These are phyloP conservation scores for Sesamia inferens DNA, from an alignment of 2,888 invertebrate genomes.

Conservation along the genomic window DNA sequence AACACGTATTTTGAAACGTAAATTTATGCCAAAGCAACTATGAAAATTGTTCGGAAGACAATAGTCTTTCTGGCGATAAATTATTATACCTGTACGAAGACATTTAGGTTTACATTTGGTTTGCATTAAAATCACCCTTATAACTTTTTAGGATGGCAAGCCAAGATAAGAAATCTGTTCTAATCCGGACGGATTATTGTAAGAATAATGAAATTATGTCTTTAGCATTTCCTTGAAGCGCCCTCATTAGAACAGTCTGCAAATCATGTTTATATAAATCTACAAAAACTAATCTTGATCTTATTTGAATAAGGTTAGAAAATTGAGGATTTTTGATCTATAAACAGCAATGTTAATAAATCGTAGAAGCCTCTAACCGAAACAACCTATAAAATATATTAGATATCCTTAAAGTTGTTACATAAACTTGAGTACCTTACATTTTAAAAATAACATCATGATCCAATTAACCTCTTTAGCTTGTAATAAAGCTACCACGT, in stretches of 20 bases:
- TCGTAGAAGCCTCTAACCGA: background rate
- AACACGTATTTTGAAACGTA: slow-evolving; percentile 12
- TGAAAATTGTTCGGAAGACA: slow-evolving; percentile 9
- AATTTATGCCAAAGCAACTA: background rate
- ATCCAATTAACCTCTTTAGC: slow-evolving; percentile 71
- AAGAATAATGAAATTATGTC: background rate
- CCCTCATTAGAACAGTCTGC: slow-evolving; percentile 4
- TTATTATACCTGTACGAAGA: background rate
- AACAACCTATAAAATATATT: slow-evolving; percentile 1
- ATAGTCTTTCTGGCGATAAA: background rate
- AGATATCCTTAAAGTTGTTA: background rate
- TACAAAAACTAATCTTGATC: slow-evolving; percentile 1
- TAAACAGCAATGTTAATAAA: background rate
- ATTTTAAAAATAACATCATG: slow-evolving; percentile 65
- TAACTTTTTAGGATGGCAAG: background rate
- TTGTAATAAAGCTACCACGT: slow-evolving; percentile 64
- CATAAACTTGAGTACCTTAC: background rate
- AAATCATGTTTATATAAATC: background rate
- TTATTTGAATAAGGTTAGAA: background rate
- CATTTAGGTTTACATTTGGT: slow-evolving; percentile 3
- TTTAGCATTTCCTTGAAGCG: slow-evolving; percentile 14
- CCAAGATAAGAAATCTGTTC: slow-evolving; percentile 8
- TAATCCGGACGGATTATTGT: too few species aligned
- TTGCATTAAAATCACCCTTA: background rate
- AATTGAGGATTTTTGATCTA: background rate